A percentile compares a stretch with the other conserved stretches of the same genome.
Conservation (phyloP, 2,888 invertebrate genomes). For the Lissonota sp. region DNA sequence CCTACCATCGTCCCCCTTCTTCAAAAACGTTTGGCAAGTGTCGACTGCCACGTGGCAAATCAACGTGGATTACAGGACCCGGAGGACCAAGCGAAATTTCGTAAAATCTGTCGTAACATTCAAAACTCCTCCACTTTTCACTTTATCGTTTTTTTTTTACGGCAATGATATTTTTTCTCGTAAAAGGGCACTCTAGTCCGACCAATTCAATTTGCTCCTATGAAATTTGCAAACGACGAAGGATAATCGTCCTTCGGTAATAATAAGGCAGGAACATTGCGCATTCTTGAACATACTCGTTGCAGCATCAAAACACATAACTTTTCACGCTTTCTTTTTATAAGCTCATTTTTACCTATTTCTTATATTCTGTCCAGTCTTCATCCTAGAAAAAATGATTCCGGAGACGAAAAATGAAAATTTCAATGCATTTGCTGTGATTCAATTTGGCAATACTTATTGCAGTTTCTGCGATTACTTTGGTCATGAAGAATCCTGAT, state of each 20-base stretch:
- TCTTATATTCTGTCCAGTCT: no score
- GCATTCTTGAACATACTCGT: neutral
- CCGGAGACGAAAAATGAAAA: neutral
- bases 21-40: conserved; percentile 48
- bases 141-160: conserved; percentile 9
- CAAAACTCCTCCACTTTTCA: conserved; percentile 7
- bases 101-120: conserved; percentile 17
- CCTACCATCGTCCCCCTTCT: neutral
- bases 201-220: neutral
- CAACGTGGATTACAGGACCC: conserved; percentile 40
- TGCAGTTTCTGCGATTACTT: neutral
- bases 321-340: no score
- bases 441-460: neutral
- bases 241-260: neutral
- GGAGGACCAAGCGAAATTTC: conserved; percentile 23
- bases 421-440: neutral
- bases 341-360: no score
- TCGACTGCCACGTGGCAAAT: conserved; percentile 40
- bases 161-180: neutral
- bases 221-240: neutral
- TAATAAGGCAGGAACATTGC: neutral
- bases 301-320: no score
- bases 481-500: neutral
- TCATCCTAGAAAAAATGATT: neutral
- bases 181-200: neutral